Percentiles rank a stretch among this genome's conserved stretches.
phyloP scores from a whole-genome alignment of 1,140 invertebrate genomes.

The Drosophila gunungcola region DNA sequence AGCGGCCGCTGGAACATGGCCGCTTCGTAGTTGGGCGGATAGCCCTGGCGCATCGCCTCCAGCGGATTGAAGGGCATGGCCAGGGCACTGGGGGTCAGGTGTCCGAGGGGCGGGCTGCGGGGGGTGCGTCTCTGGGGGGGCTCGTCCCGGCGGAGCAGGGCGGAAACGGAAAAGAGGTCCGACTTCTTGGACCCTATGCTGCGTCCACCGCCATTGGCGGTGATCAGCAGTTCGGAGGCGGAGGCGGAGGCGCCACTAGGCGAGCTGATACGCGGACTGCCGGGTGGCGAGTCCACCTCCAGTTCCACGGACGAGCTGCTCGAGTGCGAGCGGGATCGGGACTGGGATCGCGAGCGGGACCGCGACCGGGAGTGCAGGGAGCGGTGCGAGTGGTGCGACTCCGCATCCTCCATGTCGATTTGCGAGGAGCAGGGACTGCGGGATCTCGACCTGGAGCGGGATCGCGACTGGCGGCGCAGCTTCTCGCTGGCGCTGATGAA shows the following conservation, averaged over 20 bases:
- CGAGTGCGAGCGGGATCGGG: conserved; percentile 84
- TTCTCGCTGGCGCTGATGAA: conserved; percentile 72
- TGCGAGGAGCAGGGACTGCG: conserved; percentile 85
- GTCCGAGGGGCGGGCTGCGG: conserved; percentile 83
- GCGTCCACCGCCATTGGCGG: conserved; percentile 62
- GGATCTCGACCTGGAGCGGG: conserved; percentile 85
- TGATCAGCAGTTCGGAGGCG: conserved; percentile 64
- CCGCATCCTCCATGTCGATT: conserved; percentile 80
- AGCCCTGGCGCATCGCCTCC: conserved; percentile 81
- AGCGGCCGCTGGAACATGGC: conserved; percentile 81
- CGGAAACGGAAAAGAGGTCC: conserved; percentile 92
- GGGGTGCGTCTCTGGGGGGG: conserved; percentile 85
- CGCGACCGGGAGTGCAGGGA: conserved; percentile 71
- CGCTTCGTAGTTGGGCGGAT: conserved; percentile 77
- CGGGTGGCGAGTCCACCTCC: conserved; percentile 89
- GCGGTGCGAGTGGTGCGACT: conserved; percentile 61
- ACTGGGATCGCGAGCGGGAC: conserved; percentile 50
- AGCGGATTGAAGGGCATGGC: conserved; percentile 85
- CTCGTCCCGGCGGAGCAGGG: conserved; percentile 90
- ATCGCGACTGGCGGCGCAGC: conserved; percentile 66
- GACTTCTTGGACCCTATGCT: conserved; percentile 86
- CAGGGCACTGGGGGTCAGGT: conserved; percentile 40
- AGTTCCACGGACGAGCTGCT: conserved; percentile 89
- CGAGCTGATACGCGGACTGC: conserved; percentile 76
- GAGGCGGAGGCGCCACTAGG: conserved; percentile 65